These are phyloP conservation scores for Pardosa pseudoannulata DNA, from an alignment of 2,888 invertebrate species.

Conservation along the genomic window DNA sequence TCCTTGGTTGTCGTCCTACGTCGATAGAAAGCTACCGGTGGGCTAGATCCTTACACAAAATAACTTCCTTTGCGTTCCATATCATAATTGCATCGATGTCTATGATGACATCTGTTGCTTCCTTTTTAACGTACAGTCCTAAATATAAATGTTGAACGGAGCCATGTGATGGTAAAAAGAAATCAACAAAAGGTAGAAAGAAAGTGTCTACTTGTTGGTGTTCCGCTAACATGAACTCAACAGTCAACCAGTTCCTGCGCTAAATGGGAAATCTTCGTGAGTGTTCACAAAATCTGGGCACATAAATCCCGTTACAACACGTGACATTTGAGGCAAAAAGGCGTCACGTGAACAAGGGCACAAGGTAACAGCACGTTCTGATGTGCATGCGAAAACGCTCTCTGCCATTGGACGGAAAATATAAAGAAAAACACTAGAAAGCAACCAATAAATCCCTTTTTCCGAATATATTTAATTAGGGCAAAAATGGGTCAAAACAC, in stretches of 20 bases:
- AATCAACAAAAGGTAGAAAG: not conserved
- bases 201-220: not conserved
- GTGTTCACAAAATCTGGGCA: not conserved
- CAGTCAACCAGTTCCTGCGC: not conserved
- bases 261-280: not conserved
- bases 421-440: not conserved
- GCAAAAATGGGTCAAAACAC: conserved; percentile 42
- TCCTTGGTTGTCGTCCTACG: no score
- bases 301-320: conserved; percentile 20
- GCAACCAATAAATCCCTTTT: conserved; percentile 18
- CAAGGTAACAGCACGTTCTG: conserved; percentile 25
- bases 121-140: no score
- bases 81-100: no score
- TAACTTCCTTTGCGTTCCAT: no score
- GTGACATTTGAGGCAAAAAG: conserved; percentile 31
- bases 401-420: not conserved
- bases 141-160: no score
- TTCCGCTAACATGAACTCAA: not conserved
- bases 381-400: conserved; percentile 3
- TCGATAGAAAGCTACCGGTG: no score
- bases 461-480: conserved; percentile 22
- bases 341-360: conserved; percentile 49
- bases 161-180: no score
- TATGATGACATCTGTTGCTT: no score
- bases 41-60: no score